These are phyloP conservation scores for Pyrrhosoma nymphula DNA, from an alignment of 2,888 invertebrate genomes.

Conservation along the genomic window DNA sequence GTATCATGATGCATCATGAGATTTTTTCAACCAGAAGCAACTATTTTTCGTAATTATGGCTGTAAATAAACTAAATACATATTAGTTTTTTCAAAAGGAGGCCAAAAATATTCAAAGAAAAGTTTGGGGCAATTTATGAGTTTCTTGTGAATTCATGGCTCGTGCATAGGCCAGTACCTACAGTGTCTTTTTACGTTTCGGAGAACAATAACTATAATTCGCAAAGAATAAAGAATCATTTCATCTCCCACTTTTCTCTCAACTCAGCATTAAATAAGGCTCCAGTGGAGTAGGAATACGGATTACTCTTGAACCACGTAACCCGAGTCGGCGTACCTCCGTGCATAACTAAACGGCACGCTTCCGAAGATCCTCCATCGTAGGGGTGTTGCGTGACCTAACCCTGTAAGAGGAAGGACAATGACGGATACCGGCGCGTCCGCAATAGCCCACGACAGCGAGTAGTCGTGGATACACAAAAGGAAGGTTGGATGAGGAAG, in stretches of 20 bases:
- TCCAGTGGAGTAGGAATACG: neutral
- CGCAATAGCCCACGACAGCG: neutral
- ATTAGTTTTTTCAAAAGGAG: too few species aligned
- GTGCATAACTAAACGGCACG: neutral
- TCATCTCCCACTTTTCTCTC: neutral
- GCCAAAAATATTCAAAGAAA: too few species aligned
- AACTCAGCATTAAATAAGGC: neutral
- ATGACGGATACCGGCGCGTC: conserved; percentile 25
- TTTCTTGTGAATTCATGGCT: too few species aligned
- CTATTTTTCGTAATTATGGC: too few species aligned
- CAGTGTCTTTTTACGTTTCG: too few species aligned
- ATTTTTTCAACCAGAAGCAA: too few species aligned
- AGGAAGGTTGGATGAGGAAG: neutral
- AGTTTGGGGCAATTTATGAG: too few species aligned
- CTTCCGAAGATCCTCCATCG: neutral
- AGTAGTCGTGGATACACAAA: neutral
- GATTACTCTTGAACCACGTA: conserved; percentile 1
- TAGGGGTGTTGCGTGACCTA: neutral
- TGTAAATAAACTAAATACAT: too few species aligned
- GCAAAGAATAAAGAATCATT: neutral
- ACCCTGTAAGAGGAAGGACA: conserved; percentile 10
- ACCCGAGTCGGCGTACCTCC: neutral
- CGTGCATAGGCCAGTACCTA: too few species aligned
- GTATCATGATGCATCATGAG: too few species aligned
- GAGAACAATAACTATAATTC: neutral